phyloP scores from a whole-genome alignment of 1,140 invertebrate species.

The Drosophila mojavensis region DNA sequence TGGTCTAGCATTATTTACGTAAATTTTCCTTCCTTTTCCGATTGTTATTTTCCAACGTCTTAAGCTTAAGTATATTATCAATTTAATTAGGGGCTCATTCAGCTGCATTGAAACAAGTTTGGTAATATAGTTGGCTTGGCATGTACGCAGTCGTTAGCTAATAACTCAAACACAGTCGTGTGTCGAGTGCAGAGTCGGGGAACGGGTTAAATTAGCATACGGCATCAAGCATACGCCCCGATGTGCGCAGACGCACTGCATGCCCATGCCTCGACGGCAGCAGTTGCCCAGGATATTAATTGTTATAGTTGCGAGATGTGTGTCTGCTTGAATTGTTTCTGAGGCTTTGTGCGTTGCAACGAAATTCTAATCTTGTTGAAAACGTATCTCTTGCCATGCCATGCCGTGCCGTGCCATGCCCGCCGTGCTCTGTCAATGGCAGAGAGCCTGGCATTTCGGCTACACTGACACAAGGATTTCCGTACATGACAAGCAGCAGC shows the following conservation, averaged over 20 bases:
- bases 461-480: constrained; percentile 82
- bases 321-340: constrained; percentile 81
- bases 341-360: constrained; percentile 79
- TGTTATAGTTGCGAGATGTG: constrained; percentile 82
- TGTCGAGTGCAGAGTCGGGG: constrained; percentile 26
- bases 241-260: constrained; percentile 54
- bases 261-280: constrained; percentile 35
- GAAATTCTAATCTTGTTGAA: constrained; percentile 79
- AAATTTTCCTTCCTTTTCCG: neutral
- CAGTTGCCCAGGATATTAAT: constrained; percentile 76
- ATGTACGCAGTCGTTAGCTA: constrained; percentile 36
- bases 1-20: too few relatives aligned
- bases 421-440: constrained; percentile 65
- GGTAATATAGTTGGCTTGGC: constrained; percentile 12
- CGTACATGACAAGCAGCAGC: constrained; percentile 82
- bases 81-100: constrained; percentile 12
- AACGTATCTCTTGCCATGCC: constrained; percentile 52
- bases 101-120: constrained; percentile 8
- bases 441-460: constrained; percentile 60
- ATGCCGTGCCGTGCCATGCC: constrained; percentile 44
- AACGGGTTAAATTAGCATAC: constrained; percentile 65
- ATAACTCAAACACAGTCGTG: constrained; percentile 64
- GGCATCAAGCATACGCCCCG: constrained; percentile 75
- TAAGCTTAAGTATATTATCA: too few relatives aligned
- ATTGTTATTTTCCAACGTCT: neutral